A percentile compares a stretch with the other conserved stretches of the same genome.
These are phyloP conservation scores for Phania funesta DNA, from an alignment of 2,888 invertebrate species.

Conservation along the genomic window DNA sequence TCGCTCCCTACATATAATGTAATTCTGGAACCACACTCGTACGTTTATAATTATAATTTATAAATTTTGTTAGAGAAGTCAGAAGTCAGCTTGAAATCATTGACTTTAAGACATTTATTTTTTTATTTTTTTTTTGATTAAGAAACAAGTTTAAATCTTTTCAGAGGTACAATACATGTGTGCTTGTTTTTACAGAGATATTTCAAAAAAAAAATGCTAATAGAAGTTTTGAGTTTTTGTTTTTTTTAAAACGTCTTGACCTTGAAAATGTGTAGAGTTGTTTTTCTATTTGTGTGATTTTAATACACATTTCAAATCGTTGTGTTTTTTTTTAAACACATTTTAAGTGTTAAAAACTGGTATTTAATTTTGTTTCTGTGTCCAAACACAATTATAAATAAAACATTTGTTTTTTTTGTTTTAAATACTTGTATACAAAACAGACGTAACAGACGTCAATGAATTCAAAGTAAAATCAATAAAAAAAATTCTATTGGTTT, in stretches of 20 bases:
- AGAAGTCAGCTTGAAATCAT: conserved; percentile 22
- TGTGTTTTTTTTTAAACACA: conserved; percentile 25
- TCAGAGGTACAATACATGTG: not conserved
- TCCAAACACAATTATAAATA: conserved; percentile 12
- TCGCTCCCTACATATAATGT: not conserved
- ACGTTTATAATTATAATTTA: not conserved
- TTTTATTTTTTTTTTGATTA: not conserved
- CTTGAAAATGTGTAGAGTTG: conserved; percentile 40
- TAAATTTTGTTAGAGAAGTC: conserved; percentile 22
- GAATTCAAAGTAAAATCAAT: conserved; percentile 34
- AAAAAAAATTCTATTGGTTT: conserved; percentile 18
- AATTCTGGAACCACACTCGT: not conserved
- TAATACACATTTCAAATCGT: not conserved
- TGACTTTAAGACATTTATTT: conserved; percentile 12
- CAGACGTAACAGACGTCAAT: conserved; percentile 12
- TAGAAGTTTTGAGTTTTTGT: conserved; percentile 31
- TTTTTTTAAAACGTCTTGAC: no score
- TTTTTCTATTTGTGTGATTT: conserved; percentile 5
- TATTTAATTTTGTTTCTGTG: conserved; percentile 39
- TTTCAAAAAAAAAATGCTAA: conserved; percentile 26
- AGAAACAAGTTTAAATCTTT: conserved; percentile 32
- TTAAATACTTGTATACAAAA: conserved; percentile 12
- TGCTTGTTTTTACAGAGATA: conserved; percentile 1
- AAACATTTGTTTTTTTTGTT: conserved; percentile 18
- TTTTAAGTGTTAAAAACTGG: conserved; percentile 50